Evolutionary conservation across 2,113 vertebrate genomes (phyloP).

Genomic region (Passerina amoena): DNA sequence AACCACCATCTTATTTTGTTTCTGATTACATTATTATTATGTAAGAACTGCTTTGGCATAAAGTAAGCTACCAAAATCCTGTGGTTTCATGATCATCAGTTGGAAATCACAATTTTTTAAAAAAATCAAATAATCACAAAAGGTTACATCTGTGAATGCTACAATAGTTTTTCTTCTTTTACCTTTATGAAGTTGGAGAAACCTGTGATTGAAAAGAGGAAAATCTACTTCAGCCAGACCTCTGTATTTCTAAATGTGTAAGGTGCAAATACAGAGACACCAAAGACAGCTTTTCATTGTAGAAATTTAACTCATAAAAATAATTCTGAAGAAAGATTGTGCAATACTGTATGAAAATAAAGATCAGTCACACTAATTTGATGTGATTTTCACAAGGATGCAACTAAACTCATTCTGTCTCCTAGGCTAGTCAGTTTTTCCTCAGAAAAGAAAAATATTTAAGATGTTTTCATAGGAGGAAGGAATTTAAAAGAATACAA

Average conservation of each 20-base stretch:
- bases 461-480: background rate
- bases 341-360: background rate
- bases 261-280: background rate
- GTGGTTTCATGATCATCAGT: background rate
- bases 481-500: background rate
- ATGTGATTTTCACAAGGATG: background rate
- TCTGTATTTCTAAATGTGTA: constrained; percentile 45
- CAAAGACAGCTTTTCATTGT: background rate
- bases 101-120: background rate
- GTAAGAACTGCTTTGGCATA: background rate
- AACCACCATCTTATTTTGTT: background rate
- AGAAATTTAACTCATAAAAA: background rate
- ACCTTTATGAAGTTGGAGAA: background rate
- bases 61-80: background rate
- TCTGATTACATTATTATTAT: background rate
- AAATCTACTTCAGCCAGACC: background rate
- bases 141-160: background rate
- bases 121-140: background rate
- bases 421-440: background rate
- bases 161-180: background rate
- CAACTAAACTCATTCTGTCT: background rate
- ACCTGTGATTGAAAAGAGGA: background rate
- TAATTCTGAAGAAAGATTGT: background rate
- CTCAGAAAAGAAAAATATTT: background rate
- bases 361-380: background rate